Conservation (phyloP, 2,797 vertebrate genomes). For the Triplophysa bombifrons region DNA sequence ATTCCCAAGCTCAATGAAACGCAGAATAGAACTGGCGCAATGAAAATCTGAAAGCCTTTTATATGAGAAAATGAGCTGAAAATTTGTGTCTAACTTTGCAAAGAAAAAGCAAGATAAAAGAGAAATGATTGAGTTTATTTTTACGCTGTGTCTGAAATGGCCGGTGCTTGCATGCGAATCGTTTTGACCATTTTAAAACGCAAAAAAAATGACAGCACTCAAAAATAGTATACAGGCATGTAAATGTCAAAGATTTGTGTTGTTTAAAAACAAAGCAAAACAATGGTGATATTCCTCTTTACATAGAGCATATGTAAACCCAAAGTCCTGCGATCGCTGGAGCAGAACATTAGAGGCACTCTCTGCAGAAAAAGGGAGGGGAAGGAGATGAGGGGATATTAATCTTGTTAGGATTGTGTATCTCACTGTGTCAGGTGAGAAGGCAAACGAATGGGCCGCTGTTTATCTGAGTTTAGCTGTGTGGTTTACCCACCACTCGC, state of each 20-base stretch:
- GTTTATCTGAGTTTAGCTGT: slow-evolving; percentile 96
- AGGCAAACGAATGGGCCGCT: slow-evolving; percentile 93
- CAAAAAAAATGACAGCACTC: background rate
- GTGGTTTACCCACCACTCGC: slow-evolving; percentile 87
- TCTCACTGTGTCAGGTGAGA: slow-evolving; percentile 93
- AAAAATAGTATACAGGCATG: background rate
- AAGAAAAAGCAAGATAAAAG: slow-evolving; percentile 19
- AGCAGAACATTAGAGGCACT: slow-evolving; percentile 68
- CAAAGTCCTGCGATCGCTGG: slow-evolving; percentile 60
- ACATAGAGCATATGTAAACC: slow-evolving; percentile 37
- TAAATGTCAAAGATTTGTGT: background rate
- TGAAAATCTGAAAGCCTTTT: slow-evolving; percentile 59
- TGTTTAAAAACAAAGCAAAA: background rate
- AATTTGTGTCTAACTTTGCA: slow-evolving; percentile 51
- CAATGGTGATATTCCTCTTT: slow-evolving; percentile 43
- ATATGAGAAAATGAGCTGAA: slow-evolving; percentile 45
- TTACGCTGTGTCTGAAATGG: slow-evolving; percentile 60
- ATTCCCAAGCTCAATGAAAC: slow-evolving; percentile 77
- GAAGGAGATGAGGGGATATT: slow-evolving; percentile 79
- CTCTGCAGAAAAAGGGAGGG: slow-evolving; percentile 68
- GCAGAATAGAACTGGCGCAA: slow-evolving; percentile 61
- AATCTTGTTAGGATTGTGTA: slow-evolving; percentile 97
- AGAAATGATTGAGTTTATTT: slow-evolving; percentile 58
- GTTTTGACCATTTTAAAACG: slow-evolving; percentile 34
- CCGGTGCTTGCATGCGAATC: background rate